These are phyloP conservation scores for Malacoctenus gilli DNA, from an alignment of 2,797 vertebrate species.

Conservation along the genomic window DNA sequence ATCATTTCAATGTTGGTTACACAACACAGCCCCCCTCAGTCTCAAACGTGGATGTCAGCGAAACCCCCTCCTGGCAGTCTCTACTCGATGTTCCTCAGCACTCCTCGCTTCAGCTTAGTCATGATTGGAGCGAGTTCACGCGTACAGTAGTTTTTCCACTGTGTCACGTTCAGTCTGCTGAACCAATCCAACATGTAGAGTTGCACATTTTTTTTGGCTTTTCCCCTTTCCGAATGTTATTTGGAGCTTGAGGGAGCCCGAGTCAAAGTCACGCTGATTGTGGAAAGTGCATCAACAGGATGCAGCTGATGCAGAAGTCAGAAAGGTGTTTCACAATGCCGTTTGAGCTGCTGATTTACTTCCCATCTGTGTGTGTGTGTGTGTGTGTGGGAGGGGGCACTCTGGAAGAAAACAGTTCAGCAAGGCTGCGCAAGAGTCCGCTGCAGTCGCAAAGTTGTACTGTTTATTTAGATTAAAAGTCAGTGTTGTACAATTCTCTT, in stretches of 20 bases:
- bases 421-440: conserved; percentile 7
- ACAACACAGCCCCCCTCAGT: too few relatives aligned
- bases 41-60: conserved; percentile 37
- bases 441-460: conserved; percentile 20
- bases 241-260: conserved; percentile 13
- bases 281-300: conserved; percentile 70
- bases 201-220: conserved; percentile 41
- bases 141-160: conserved; percentile 57
- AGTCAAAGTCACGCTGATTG: conserved; percentile 63
- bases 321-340: conserved; percentile 62
- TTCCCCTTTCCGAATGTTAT: too few relatives aligned
- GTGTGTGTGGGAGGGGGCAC: too few relatives aligned
- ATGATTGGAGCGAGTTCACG: conserved; percentile 33
- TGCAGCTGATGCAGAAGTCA: conserved; percentile 69
- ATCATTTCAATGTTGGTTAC: too few relatives aligned
- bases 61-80: not conserved
- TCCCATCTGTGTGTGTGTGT: too few relatives aligned
- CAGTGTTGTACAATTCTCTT: conserved; percentile 18
- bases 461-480: conserved; percentile 32
- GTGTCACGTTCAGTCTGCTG: conserved; percentile 67
- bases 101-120: conserved; percentile 55
- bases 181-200: conserved; percentile 40
- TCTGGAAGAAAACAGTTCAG: conserved; percentile 16
- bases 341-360: conserved; percentile 47
- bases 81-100: not conserved